Evolutionary conservation across 92 coral and sea anemone genomes (phyloP), one percentile per base, ranked within the genome.

Genomic region (Pocillopora grandis): DNA sequence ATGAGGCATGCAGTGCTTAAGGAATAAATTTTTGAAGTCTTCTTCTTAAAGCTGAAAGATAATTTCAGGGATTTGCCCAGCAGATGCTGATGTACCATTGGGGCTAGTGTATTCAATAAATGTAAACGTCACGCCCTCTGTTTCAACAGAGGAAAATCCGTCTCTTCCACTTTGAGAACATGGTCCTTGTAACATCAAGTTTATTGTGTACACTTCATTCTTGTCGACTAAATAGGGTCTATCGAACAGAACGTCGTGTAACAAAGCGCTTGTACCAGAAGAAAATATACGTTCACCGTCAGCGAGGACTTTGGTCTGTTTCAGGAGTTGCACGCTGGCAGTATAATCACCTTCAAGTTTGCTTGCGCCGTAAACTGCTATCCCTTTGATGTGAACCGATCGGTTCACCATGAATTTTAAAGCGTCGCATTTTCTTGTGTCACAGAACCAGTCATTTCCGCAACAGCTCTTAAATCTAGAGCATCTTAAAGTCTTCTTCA

Each of bases 381-480:
- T 84, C 11, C 97, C 97, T 85, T 90, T 93, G 58, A 93, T 85
- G 68, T 62, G 78, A 2, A 93, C 77, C 3, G 93, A 78, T 27
- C 85, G 88, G 76, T 93, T 95, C 5, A 91, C 88, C 80, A 88
- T 86, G 78, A 93, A 93, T 77, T 93, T 86, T 14, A 93, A 70
- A 9, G 93, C 97, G 85, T 93, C 97, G 71, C 76, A 86, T 84
- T 93, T 93, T 77, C 91, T 89, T 55, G 97, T 93, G 79, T 93
- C 97, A 68, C 97, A 93, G 72, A 93, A 93, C 97, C 97, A 93
- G 79, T 93, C 97, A 66, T 89, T 91, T 18, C 97, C 97, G 66
- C 97, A 93, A 62, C 97, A 93, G 87, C 93, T 93, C 73, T 90
- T 92, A 69, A 93, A 93, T 71, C 97, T 67, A 27, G 93, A 87